Conservation (phyloP, 2,113 vertebrate genomes). For the Oxyura jamaicensis region DNA sequence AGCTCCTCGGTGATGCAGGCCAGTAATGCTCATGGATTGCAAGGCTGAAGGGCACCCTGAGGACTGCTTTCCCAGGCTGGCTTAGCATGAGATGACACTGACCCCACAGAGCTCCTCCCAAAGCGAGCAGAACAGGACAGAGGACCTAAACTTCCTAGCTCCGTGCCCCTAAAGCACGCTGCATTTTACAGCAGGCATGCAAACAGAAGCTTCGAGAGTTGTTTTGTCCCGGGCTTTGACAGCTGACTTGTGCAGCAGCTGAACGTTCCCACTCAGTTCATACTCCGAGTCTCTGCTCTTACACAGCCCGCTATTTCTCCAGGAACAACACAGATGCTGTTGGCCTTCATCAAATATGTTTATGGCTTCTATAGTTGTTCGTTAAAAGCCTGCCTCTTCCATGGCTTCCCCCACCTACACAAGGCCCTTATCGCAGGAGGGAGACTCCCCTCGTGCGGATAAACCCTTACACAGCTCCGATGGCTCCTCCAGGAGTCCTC, state of each 20-base stretch:
- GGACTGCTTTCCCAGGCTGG: background rate
- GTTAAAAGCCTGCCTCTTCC: background rate
- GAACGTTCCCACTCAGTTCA: background rate
- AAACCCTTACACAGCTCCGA: background rate
- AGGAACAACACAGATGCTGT: background rate
- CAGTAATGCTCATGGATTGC: rapidly evolving
- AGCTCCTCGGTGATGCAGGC: background rate
- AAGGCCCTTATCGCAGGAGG: background rate
- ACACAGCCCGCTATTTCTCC: background rate
- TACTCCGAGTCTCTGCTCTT: background rate
- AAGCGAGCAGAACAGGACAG: background rate
- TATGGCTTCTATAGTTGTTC: background rate
- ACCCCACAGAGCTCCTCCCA: background rate
- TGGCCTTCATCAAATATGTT: background rate
- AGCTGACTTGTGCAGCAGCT: background rate
- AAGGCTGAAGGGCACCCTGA: background rate
- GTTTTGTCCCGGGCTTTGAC: background rate
- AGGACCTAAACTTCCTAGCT: background rate
- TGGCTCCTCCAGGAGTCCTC: background rate
- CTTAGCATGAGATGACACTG: rapidly evolving
- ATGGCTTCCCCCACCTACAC: background rate
- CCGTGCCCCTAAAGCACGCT: background rate
- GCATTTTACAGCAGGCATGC: background rate
- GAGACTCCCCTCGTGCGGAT: background rate
- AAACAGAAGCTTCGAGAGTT: background rate